Percentiles rank a stretch among this genome's conserved stretches.
Evolutionary conservation across 2,113 vertebrate species (phyloP).

Genomic region (Gasterosteus aculeatus): DNA sequence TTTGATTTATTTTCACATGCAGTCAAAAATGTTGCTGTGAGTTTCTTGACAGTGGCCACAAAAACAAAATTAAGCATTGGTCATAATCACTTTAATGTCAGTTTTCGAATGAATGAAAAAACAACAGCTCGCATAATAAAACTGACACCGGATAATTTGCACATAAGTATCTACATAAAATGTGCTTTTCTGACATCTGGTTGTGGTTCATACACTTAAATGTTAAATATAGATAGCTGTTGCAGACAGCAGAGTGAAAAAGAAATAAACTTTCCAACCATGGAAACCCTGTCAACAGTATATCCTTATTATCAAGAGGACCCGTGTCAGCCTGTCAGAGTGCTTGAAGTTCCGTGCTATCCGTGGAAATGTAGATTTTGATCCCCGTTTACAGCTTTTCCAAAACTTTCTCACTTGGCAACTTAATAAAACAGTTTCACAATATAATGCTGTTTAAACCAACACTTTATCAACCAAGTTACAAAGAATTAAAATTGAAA

Average conservation of each 20-base stretch:
- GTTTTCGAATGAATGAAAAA: not conserved
- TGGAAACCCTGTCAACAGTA: slow-evolving; percentile 57
- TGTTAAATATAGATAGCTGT: slow-evolving; percentile 65
- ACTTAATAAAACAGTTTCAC: slow-evolving; percentile 25
- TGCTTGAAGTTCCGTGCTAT: slow-evolving; percentile 51
- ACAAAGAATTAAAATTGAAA: not conserved
- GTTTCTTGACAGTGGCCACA: not conserved
- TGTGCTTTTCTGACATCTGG: not conserved
- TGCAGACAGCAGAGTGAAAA: slow-evolving; percentile 61
- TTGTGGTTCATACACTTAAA: slow-evolving; percentile 10
- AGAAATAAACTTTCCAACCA: slow-evolving; percentile 66
- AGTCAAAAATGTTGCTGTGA: not conserved
- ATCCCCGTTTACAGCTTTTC: slow-evolving; percentile 38
- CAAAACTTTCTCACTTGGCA: slow-evolving; percentile 17
- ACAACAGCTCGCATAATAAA: not conserved
- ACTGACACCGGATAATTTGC: not conserved
- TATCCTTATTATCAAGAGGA: slow-evolving; percentile 71
- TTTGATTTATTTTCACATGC: not conserved
- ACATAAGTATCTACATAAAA: not conserved
- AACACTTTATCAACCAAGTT: slow-evolving; percentile 2
- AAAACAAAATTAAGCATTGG: not conserved
- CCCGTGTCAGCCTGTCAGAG: slow-evolving; percentile 65
- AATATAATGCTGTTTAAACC: not conserved
- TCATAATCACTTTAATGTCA: not conserved
- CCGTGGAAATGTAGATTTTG: slow-evolving; percentile 57